Conservation (phyloP, 2,113 vertebrate genomes). For the Mobula hypostoma region DNA sequence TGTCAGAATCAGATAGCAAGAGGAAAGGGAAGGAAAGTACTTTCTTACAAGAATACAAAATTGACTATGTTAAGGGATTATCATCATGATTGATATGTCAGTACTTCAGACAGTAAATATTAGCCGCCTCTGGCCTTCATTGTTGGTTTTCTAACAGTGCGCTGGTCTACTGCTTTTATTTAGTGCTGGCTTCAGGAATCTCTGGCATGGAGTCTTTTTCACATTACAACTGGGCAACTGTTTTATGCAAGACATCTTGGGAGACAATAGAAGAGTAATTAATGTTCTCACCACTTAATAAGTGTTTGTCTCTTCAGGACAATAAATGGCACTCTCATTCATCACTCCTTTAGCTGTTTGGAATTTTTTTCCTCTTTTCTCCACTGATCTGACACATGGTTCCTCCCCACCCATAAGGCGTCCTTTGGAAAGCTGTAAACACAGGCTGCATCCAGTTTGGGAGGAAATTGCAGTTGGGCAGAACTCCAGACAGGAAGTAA, state of each 20-base stretch:
- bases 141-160: neutral
- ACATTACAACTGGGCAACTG: neutral
- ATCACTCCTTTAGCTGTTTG: neutral
- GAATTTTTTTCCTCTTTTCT: neutral
- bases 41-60: neutral
- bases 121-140: neutral
- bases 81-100: neutral
- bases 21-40: neutral
- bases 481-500: neutral
- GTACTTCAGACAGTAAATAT: neutral
- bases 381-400: conserved; percentile 20
- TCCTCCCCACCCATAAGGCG: neutral
- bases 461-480: neutral
- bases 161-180: neutral
- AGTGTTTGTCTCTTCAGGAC: neutral
- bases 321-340: neutral
- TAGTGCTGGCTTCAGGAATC: neutral
- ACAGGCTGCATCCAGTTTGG: neutral
- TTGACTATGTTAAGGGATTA: neutral
- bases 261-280: neutral
- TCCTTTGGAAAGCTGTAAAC: neutral
- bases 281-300: conserved; percentile 12
- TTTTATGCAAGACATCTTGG: neutral
- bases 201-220: neutral
- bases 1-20: neutral